Evolutionary conservation across 2,888 invertebrate species (phyloP), one percentile per base, ranked within the genome.

Genomic region (Diarsia dahlii): DNA sequence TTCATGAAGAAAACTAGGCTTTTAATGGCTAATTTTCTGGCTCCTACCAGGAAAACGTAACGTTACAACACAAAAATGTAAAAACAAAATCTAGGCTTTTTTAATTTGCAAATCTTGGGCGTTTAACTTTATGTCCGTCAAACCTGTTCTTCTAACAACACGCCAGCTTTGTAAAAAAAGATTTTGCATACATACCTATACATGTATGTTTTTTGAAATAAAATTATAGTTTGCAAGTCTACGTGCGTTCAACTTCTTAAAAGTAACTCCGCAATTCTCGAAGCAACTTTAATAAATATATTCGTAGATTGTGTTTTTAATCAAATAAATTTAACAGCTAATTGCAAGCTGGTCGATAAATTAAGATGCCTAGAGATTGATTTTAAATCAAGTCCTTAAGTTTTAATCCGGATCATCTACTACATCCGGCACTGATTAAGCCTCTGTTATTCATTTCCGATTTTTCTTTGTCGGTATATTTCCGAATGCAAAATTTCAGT

Each of bases 361-460:
- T 28, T 28, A 28, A 34, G 48, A n/a, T 39, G 15, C 20, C 18
- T 9, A 45, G 13, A 63, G 8, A 46, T 52, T 39, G 50, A 45
- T 66, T 66, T 70, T 28, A 39, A 56, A 69, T 70, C 34, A 34
- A 68, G 46, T 46, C 34, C 12, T 13, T 45, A 34, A 46, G 23
- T 56, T 60, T 23, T 39, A 60, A 69, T 69, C 56, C 52, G 69
- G 56, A 69, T 72, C 63, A 64, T 76, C 70, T 50, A 81, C 65
- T 70, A 78, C 23, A 71, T 71, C 71, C 70, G 58, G 76, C 64
- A 71, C 50, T 76, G 78, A 84, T 87, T 80, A 76, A 78, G 78
- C 76, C 71, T 62, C 63, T 67, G 81, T 78, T 74, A 83, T 87
- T 85, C 78, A 84, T 81, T 88, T 85, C 82, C 80, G 77, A 85